Evolutionary conservation across 2,113 vertebrate species (phyloP).

Genomic region (Poeciliopsis prolifica): DNA sequence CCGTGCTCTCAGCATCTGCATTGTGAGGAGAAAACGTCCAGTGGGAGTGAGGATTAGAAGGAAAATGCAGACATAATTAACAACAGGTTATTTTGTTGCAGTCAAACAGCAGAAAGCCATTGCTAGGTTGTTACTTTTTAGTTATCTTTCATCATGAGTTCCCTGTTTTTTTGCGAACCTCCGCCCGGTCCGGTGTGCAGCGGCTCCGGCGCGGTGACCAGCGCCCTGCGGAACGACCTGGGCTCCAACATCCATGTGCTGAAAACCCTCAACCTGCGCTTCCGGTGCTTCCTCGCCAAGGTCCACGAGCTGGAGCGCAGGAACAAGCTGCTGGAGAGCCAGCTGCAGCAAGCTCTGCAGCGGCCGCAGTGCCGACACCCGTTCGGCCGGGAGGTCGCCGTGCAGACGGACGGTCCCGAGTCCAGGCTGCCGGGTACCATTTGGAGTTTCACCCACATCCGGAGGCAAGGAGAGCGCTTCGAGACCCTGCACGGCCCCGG

Average conservation of each 20-base stretch:
- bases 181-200: conserved; percentile 59
- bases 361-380: conserved; percentile 75
- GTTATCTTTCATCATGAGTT: conserved; percentile 77
- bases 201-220: conserved; percentile 74
- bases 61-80: conserved; percentile 52
- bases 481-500: conserved; percentile 86
- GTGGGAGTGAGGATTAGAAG: conserved; percentile 25
- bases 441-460: conserved; percentile 90
- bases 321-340: conserved; percentile 87
- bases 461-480: conserved; percentile 84
- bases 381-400: conserved; percentile 83
- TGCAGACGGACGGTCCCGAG: conserved; percentile 82
- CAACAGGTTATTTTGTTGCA: conserved; percentile 10
- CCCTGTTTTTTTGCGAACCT: conserved; percentile 82
- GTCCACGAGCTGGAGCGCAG: conserved; percentile 89
- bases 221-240: conserved; percentile 88
- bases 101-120: conserved; percentile 16
- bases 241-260: conserved; percentile 91
- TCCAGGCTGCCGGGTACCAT: conserved; percentile 87
- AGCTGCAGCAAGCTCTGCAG: conserved; percentile 82
- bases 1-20: conserved; percentile 61
- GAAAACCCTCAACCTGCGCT: conserved; percentile 90
- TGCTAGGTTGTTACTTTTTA: conserved; percentile 29
- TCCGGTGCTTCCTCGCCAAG: conserved; percentile 90
- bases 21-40: conserved; percentile 44